Conservation (phyloP, 2,888 invertebrate species). For the Synanthedon tipuliformis region DNA sequence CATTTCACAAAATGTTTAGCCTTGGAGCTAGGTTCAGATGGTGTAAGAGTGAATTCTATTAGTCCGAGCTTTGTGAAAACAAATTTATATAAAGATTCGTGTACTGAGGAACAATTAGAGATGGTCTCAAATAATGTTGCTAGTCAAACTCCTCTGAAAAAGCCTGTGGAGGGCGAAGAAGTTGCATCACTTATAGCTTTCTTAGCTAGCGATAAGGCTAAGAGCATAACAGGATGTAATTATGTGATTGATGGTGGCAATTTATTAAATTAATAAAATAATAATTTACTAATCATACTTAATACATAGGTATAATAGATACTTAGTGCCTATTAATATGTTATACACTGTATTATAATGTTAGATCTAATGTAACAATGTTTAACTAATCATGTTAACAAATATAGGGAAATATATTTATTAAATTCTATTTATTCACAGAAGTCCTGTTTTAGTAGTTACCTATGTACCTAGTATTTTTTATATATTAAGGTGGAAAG, state of each 20-base stretch:
- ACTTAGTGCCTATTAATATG: too few species aligned
- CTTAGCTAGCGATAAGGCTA: constrained; percentile 86
- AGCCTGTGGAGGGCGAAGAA: constrained; percentile 83
- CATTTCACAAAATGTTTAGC: constrained; percentile 93
- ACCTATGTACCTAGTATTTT: not conserved
- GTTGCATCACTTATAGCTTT: constrained; percentile 90
- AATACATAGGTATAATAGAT: not conserved
- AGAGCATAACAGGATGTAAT: constrained; percentile 86
- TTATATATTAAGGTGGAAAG: not conserved
- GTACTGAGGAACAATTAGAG: constrained; percentile 78
- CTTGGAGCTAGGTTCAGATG: constrained; percentile 82
- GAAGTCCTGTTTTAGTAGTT: too few species aligned
- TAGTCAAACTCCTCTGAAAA: constrained; percentile 88
- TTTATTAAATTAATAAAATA: constrained; percentile 20
- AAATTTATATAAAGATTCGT: constrained; percentile 78
- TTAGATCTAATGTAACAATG: too few species aligned
- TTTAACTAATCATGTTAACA: too few species aligned
- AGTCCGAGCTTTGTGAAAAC: constrained; percentile 96
- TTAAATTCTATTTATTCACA: too few species aligned
- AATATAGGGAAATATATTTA: too few species aligned
- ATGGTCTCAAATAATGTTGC: constrained; percentile 72
- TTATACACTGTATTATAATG: too few species aligned
- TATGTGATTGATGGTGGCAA: constrained; percentile 49
- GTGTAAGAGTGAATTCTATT: constrained; percentile 88
- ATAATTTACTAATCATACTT: not conserved